These are phyloP conservation scores for Drosophila aff. DNA, from an alignment of 1,140 invertebrate genomes.

Conservation along the genomic window DNA sequence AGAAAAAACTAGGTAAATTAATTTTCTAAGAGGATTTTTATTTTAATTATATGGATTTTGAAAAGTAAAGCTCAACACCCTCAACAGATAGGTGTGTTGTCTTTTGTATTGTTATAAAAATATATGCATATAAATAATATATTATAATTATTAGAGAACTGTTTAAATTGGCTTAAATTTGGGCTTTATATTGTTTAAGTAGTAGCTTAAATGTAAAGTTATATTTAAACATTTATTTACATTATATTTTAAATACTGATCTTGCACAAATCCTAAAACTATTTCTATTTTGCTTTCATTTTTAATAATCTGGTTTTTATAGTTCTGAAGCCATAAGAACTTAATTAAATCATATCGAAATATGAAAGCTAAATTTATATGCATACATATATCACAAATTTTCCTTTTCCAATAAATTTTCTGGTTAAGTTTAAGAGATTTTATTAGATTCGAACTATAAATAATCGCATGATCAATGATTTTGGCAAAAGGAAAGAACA, in stretches of 20 bases:
- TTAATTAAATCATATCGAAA: background rate
- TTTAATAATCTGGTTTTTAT: background rate
- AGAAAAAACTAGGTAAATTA: slow-evolving; percentile 17
- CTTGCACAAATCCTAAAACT: background rate
- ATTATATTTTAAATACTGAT: background rate
- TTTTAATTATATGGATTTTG: background rate
- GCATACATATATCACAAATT: background rate
- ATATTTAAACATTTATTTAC: background rate
- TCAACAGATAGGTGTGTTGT: too few relatives aligned
- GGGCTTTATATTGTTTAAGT: background rate
- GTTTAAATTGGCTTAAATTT: background rate
- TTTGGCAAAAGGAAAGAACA: background rate
- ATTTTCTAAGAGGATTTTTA: slow-evolving; percentile 3
- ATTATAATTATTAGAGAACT: background rate
- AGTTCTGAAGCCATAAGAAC: background rate
- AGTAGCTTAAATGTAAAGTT: background rate
- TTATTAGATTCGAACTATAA: slow-evolving; percentile 2
- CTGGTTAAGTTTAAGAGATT: background rate
- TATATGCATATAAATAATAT: background rate
- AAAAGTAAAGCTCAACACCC: background rate
- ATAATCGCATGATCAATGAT: slow-evolving; percentile 7
- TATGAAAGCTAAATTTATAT: background rate
- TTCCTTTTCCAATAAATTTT: slow-evolving; percentile 7
- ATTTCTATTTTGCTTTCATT: background rate
- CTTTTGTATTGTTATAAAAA: background rate